Evolutionary conservation across 2,888 invertebrate species (phyloP).

Genomic region (Phyllotreta cruciferae): DNA sequence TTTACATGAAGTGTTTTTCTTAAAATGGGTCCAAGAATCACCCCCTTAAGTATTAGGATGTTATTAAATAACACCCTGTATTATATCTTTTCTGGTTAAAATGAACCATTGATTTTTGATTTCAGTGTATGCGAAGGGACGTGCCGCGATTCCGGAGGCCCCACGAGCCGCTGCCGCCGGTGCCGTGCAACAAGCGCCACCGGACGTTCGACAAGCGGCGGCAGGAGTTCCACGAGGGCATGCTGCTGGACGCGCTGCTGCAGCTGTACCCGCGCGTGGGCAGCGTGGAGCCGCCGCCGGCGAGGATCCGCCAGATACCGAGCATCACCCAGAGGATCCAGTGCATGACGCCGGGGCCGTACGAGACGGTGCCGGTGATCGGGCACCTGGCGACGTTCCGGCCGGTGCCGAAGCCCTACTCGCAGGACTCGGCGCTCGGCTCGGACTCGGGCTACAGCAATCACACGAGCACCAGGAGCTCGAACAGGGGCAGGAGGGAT

Average conservation of each 20-base stretch:
- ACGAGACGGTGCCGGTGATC: constrained; percentile 75
- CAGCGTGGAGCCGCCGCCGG: constrained; percentile 65
- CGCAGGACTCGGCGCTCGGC: constrained; percentile 79
- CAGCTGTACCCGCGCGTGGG: constrained; percentile 77
- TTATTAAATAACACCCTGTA: too few relatives aligned
- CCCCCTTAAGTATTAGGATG: too few relatives aligned
- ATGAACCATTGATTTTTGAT: constrained; percentile 3
- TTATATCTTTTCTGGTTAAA: too few relatives aligned
- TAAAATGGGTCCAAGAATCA: too few relatives aligned
- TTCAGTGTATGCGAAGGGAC: constrained; percentile 58
- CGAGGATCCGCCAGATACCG: constrained; percentile 53
- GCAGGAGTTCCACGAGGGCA: constrained; percentile 82
- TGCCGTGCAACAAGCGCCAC: constrained; percentile 64
- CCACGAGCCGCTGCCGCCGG: constrained; percentile 67
- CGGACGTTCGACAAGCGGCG: constrained; percentile 64
- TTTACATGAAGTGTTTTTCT: too few relatives aligned
- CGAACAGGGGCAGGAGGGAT: constrained; percentile 56
- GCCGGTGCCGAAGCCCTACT: constrained; percentile 70
- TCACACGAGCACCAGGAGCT: constrained; percentile 71
- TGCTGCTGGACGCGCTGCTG: constrained; percentile 75
- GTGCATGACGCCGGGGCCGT: constrained; percentile 63
- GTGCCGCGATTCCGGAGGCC: constrained; percentile 65
- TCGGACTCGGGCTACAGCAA: constrained; percentile 89
- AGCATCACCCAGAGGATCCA: constrained; percentile 60
- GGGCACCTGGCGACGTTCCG: constrained; percentile 68